These are phyloP conservation scores for Drosophila dunni DNA, from an alignment of 1,140 invertebrate species.

Conservation along the genomic window DNA sequence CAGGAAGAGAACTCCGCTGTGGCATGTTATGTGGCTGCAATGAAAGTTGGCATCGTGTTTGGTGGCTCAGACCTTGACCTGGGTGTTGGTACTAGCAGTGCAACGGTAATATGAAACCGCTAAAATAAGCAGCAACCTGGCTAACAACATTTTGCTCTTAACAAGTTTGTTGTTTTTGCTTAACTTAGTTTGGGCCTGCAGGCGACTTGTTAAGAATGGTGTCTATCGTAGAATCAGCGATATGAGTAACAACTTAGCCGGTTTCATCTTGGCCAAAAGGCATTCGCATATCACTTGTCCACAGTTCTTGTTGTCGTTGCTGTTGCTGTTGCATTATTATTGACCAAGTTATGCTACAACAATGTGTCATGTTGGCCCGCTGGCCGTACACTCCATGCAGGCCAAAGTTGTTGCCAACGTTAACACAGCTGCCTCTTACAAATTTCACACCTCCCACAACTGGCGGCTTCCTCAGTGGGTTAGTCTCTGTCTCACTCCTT, in stretches of 20 bases:
- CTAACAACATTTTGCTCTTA: conserved; percentile 81
- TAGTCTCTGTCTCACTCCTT: too few relatives aligned
- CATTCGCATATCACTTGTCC: conserved; percentile 51
- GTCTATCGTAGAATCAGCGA: conserved; percentile 58
- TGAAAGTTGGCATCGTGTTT: conserved; percentile 43
- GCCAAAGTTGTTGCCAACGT: conserved; percentile 48
- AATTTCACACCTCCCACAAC: conserved; percentile 78
- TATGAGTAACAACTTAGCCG: conserved; percentile 49
- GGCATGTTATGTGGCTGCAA: conserved; percentile 18
- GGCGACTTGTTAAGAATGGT: conserved; percentile 70
- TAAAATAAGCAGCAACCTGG: conserved; percentile 60
- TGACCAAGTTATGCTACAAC: conserved; percentile 77
- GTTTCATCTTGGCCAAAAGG: conserved; percentile 49
- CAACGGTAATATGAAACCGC: conserved; percentile 79
- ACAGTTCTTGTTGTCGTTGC: conserved; percentile 5
- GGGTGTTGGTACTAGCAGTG: conserved; percentile 23
- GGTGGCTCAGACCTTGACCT: conserved; percentile 68
- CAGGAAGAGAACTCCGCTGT: conserved; percentile 21
- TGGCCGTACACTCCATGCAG: conserved; percentile 28
- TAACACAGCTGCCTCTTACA: conserved; percentile 25
- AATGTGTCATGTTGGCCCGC: conserved; percentile 69
- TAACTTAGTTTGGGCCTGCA: conserved; percentile 29
- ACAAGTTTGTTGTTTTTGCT: conserved; percentile 48
- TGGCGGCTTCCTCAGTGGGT: conserved; percentile 33
- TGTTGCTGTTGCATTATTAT: conserved; percentile 50